Percentiles rank a stretch among this genome's conserved stretches.
These are phyloP conservation scores for Alviniconcha marisindica DNA, from an alignment of 1,140 invertebrate genomes.

Conservation along the genomic window DNA sequence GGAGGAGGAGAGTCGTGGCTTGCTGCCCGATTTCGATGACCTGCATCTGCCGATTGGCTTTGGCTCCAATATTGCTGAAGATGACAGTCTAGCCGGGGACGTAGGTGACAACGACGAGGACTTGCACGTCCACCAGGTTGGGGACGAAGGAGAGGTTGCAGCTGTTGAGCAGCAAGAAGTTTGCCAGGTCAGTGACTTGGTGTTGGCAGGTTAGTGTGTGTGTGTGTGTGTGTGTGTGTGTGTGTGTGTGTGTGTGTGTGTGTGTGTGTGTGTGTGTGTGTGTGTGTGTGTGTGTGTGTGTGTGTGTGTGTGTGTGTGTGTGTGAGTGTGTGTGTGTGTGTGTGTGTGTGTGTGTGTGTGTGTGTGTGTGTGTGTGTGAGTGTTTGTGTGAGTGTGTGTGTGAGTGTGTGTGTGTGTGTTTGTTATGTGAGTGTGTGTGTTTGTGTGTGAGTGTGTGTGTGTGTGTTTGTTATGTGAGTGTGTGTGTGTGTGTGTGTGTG, in stretches of 20 bases:
- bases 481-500: neutral
- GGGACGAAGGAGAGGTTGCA: no score
- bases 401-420: neutral
- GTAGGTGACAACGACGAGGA: no score
- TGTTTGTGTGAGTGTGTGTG: slow-evolving; percentile 2
- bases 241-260: neutral
- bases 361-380: slow-evolving; percentile 8
- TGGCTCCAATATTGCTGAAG: no score
- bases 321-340: neutral
- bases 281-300: slow-evolving; percentile 3
- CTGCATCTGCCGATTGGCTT: no score
- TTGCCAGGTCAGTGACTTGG: neutral
- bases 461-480: neutral
- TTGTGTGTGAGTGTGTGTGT: neutral
- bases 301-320: slow-evolving; percentile 1
- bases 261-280: neutral
- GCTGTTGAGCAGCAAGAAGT: no score
- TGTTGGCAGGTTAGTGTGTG: neutral
- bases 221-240: slow-evolving; percentile 7
- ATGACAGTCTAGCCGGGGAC: no score
- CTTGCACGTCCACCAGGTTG: no score
- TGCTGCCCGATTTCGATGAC: no score
- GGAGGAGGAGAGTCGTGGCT: no score
- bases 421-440: no score
- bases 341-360: slow-evolving; percentile 3